Evolutionary conservation across 2,888 invertebrate genomes (phyloP), one percentile per base, ranked within the genome.

Genomic region (Leptopilina myrica): DNA sequence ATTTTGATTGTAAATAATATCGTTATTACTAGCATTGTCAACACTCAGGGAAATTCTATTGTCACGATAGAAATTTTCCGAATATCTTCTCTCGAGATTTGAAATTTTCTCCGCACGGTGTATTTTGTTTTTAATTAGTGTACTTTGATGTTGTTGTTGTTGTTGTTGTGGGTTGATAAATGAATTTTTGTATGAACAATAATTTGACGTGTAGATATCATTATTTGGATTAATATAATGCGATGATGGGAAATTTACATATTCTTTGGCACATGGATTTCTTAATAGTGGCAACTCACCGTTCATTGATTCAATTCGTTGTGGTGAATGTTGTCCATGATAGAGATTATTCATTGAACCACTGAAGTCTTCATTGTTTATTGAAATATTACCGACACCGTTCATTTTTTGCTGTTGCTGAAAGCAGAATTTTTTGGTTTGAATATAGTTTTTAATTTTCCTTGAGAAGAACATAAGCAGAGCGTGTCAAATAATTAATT

Each of bases 291-390:
- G 85, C 79, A 91, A 91, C 92, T 91, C 91, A 92, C 92, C 92
- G 89, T 92, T 91, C 64, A 91, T 86, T 40, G 91, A 90, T 79
- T 92, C 91, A 78, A 91, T 87, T 80, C 89, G 88, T 62, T 62
- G 53, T 46, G 89, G 89, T n/a, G 89, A 89, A 79, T 88, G 89
- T 77, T 86, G 90, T 73, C 87, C 89, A 12, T 69, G 76, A 15
- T 75, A 78, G 53, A 92, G 86, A 80, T 91, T 91, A 79, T 91
- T 92, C 85, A 90, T 90, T n/a, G 92, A 91, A 67, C 90, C 91
- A 14, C 89, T 88, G 5, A 91, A 83, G 64, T 92, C 92, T 73
- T 85, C 86, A 26, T 86, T 82, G 77, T 86, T 86, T 14, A 87
- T 84, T 77, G 89, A 87, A 64, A 84, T 40, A 20, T 79, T 81